Percentiles rank a stretch among this genome's conserved stretches.
Conservation (phyloP, 1,140 invertebrate genomes). For the Laupala kohalensis region DNA sequence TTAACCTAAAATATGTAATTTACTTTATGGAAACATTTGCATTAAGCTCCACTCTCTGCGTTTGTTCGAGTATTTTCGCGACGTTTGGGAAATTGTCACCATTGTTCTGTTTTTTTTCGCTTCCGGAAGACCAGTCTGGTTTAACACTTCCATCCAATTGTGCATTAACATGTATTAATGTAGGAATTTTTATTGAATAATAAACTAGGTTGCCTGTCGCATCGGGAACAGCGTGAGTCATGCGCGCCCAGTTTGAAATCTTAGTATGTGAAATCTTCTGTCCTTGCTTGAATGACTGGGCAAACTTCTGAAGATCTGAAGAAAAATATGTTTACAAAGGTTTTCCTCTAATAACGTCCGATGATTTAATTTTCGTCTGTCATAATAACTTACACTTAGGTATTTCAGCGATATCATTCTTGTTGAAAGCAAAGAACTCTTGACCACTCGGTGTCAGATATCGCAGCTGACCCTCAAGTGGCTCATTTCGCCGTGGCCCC, state of each 20-base stretch:
- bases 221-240: slow-evolving; percentile 46
- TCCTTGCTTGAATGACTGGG: slow-evolving; percentile 27
- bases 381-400: too few species aligned
- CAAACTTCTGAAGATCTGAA: slow-evolving; percentile 6
- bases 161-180: slow-evolving; percentile 30
- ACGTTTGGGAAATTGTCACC: slow-evolving; percentile 24
- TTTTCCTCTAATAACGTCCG: too few species aligned
- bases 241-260: slow-evolving; percentile 33
- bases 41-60: background rate
- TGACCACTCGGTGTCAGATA: background rate
- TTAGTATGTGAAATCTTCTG: slow-evolving; percentile 38
- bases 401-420: background rate
- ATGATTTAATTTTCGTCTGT: too few species aligned
- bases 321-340: too few species aligned
- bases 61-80: background rate
- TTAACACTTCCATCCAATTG: slow-evolving; percentile 29
- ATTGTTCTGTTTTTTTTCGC: slow-evolving; percentile 23
- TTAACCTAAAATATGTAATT: too few species aligned
- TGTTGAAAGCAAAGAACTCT: background rate
- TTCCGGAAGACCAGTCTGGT: slow-evolving; percentile 20
- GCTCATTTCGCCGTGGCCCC: background rate
- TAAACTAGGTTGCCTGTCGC: slow-evolving; percentile 51
- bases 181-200: slow-evolving; percentile 39
- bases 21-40: too few species aligned
- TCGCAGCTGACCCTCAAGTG: background rate